A percentile compares a stretch with the other conserved stretches of the same genome.
These are phyloP conservation scores for Austrofundulus limnaeus DNA, from an alignment of 2,113 vertebrate genomes.

Conservation along the genomic window DNA sequence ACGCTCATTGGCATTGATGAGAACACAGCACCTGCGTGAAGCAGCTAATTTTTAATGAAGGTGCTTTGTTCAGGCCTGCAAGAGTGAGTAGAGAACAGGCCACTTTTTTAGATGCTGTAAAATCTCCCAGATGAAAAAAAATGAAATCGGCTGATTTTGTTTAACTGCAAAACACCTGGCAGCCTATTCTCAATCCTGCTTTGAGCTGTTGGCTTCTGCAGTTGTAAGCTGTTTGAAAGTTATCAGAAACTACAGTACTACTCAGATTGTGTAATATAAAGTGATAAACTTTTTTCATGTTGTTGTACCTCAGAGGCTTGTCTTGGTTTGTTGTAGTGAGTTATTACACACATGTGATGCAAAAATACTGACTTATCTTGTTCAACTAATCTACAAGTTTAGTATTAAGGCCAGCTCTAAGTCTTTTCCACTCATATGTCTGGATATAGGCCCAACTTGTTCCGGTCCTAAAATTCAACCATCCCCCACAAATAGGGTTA, in stretches of 20 bases:
- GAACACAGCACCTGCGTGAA: not conserved
- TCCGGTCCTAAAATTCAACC: constrained; percentile 52
- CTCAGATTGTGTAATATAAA: not conserved
- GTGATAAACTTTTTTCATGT: not conserved
- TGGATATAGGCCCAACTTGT: constrained; percentile 30
- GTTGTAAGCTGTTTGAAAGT: not conserved
- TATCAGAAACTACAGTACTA: not conserved
- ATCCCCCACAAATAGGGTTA: constrained; percentile 61
- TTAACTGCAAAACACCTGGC: not conserved
- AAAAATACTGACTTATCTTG: not conserved
- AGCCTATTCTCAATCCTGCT: not conserved
- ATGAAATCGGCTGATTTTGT: not conserved
- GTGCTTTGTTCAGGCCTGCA: too few species aligned
- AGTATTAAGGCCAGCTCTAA: not conserved
- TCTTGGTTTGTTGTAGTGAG: not conserved
- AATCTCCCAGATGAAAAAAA: not conserved
- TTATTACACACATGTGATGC: not conserved
- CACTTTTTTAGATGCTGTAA: not conserved
- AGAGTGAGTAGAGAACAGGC: not conserved
- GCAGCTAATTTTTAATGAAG: not conserved
- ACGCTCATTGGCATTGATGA: not conserved
- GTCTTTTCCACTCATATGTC: constrained; percentile 19
- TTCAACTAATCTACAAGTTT: not conserved
- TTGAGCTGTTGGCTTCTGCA: not conserved
- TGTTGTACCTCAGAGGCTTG: not conserved